Conservation (phyloP, 2,888 invertebrate genomes). For the Netelia inedita region DNA sequence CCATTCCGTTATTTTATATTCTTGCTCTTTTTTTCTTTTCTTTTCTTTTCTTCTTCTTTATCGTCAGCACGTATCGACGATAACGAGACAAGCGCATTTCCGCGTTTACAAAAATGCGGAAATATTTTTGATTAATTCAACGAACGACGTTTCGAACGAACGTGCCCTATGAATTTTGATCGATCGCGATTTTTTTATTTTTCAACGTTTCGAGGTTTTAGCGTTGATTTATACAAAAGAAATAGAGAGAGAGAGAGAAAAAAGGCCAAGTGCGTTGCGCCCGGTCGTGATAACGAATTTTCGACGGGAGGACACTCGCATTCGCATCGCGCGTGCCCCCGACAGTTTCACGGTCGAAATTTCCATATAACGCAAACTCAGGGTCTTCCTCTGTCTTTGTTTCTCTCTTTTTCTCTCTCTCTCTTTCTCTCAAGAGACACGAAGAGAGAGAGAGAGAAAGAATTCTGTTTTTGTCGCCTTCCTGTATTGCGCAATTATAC, state of each 20-base stretch:
- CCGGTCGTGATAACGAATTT: background rate
- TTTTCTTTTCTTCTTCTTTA: background rate
- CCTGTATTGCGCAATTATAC: conserved; percentile 65
- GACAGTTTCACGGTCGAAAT: conserved; percentile 77
- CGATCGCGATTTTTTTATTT: background rate
- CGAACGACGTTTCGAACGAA: too few species aligned
- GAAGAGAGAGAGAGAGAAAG: too few species aligned
- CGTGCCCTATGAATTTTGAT: too few species aligned
- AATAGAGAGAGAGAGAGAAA: background rate
- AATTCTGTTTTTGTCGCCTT: conserved; percentile 26
- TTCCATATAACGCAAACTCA: conserved; percentile 74
- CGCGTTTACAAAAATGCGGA: too few species aligned
- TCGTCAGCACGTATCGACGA: too few species aligned
- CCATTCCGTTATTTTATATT: conserved; percentile 1
- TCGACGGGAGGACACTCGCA: conserved; percentile 20
- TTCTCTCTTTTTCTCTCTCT: background rate
- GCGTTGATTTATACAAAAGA: background rate
- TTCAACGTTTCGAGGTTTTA: conserved; percentile 13
- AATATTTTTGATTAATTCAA: too few species aligned
- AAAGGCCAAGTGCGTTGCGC: background rate
- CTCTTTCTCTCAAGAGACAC: background rate
- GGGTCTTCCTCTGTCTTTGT: conserved; percentile 64
- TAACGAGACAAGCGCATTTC: too few species aligned
- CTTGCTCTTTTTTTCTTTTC: background rate
- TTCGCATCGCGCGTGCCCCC: conserved; percentile 13